phyloP scores from a whole-genome alignment of 2,888 invertebrate genomes.

The Caenorhabditis sp. region DNA sequence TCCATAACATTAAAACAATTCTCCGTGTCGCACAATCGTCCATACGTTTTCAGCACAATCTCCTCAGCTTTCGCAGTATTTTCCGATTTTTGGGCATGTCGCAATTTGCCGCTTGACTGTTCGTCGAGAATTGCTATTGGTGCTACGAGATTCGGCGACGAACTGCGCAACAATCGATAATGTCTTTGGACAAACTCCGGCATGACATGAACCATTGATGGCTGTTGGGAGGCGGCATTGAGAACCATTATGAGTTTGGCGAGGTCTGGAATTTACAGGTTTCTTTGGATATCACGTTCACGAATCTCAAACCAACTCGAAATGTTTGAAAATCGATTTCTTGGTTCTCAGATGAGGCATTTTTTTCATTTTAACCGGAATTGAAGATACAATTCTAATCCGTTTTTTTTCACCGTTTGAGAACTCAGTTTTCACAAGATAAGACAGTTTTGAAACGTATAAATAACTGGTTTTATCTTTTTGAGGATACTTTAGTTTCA shows the following conservation, averaged over 20 bases:
- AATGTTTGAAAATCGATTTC: no score
- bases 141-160: conserved; percentile 51
- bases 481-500: no score
- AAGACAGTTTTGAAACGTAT: no score
- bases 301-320: no score
- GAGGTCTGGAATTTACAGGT: conserved; percentile 74
- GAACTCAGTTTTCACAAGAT: no score
- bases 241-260: conserved; percentile 89
- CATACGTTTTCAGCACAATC: conserved; percentile 24
- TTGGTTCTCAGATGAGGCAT: no score
- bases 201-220: conserved; percentile 88
- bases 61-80: conserved; percentile 26
- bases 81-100: not conserved
- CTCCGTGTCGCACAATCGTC: conserved; percentile 21
- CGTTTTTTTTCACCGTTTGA: no score
- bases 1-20: conserved; percentile 10
- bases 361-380: no score
- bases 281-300: not conserved
- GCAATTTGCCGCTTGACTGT: conserved; percentile 17
- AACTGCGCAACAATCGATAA: conserved; percentile 76
- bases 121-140: conserved; percentile 38
- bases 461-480: no score
- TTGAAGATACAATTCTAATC: no score
- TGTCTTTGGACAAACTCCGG: conserved; percentile 91
- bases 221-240: conserved; percentile 89